A percentile compares a stretch with the other conserved stretches of the same genome.
Evolutionary conservation across 2,888 invertebrate genomes (phyloP).

Genomic region (Brachyptera putata): DNA sequence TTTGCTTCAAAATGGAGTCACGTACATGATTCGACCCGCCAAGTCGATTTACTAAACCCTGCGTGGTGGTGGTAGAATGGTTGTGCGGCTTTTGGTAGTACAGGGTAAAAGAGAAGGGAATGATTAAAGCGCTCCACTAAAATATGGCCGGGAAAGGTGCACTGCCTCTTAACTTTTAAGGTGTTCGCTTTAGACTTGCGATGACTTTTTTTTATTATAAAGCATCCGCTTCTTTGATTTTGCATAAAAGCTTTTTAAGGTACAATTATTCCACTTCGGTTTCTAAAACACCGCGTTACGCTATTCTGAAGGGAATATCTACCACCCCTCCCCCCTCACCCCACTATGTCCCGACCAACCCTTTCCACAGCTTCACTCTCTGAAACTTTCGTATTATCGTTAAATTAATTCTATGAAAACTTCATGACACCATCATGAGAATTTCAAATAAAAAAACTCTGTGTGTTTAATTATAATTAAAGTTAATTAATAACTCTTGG

Average conservation of each 20-base stretch:
- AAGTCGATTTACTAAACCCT: too few relatives aligned
- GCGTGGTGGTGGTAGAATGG: too few relatives aligned
- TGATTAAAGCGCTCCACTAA: too few relatives aligned
- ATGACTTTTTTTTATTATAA: conserved; percentile 12
- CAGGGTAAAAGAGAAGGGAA: too few relatives aligned
- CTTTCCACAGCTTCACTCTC: conserved; percentile 1
- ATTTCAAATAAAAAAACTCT: not conserved
- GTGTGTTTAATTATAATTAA: conserved; percentile 4
- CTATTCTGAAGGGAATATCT: not conserved
- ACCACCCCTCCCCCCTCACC: not conserved
- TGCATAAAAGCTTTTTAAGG: conserved; percentile 15
- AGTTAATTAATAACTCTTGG: conserved; percentile 11
- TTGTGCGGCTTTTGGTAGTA: too few relatives aligned
- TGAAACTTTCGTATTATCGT: conserved; percentile 13
- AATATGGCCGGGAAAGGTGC: too few relatives aligned
- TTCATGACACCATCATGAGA: conserved; percentile 8
- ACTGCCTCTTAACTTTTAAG: too few relatives aligned
- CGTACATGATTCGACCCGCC: too few relatives aligned
- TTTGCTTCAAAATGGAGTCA: too few relatives aligned
- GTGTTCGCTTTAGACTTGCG: too few relatives aligned
- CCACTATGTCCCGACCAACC: too few relatives aligned
- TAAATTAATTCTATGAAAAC: conserved; percentile 13
- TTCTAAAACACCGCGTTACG: not conserved
- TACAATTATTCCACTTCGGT: conserved; percentile 14
- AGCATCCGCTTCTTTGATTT: conserved; percentile 13